Percentiles rank a stretch among this genome's conserved stretches.
Conservation (phyloP, 1,140 invertebrate species). For the Whitmania pigra region DNA sequence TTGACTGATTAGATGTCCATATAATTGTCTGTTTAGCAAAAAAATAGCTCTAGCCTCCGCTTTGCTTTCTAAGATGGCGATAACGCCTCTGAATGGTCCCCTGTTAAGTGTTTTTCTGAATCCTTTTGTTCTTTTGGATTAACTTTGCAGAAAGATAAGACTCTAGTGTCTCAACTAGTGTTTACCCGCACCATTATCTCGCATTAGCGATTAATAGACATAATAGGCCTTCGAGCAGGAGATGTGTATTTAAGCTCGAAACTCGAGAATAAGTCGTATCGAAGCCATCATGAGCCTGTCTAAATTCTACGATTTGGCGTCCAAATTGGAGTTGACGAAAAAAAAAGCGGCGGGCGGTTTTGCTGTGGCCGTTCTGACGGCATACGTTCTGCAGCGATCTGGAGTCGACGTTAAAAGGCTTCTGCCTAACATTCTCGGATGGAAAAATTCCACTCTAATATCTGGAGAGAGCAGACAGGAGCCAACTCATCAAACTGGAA, state of each 20-base stretch:
- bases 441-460: not conserved
- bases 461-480: not conserved
- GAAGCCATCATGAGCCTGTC: conserved; percentile 27
- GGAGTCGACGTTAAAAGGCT: not conserved
- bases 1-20: too few species aligned
- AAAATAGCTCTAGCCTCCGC: too few species aligned
- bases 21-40: too few species aligned
- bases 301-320: conserved; percentile 29
- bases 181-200: conserved; percentile 27
- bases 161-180: conserved; percentile 26
- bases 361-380: conserved; percentile 29
- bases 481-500: not conserved
- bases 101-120: too few species aligned
- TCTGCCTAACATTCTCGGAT: not conserved
- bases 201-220: not conserved
- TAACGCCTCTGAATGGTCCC: too few species aligned
- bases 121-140: too few species aligned
- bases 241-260: conserved; percentile 7
- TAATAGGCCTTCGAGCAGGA: not conserved
- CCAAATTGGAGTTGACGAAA: conserved; percentile 28
- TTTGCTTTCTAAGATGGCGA: too few species aligned
- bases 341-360: conserved; percentile 29
- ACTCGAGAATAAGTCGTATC: not conserved
- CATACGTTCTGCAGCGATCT: not conserved
- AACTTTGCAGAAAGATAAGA: too few species aligned